Percentiles rank a stretch among this genome's conserved stretches.
These are phyloP conservation scores for Glossophaga mutica DNA, from an alignment of 2,797 vertebrate species.

Conservation along the genomic window DNA sequence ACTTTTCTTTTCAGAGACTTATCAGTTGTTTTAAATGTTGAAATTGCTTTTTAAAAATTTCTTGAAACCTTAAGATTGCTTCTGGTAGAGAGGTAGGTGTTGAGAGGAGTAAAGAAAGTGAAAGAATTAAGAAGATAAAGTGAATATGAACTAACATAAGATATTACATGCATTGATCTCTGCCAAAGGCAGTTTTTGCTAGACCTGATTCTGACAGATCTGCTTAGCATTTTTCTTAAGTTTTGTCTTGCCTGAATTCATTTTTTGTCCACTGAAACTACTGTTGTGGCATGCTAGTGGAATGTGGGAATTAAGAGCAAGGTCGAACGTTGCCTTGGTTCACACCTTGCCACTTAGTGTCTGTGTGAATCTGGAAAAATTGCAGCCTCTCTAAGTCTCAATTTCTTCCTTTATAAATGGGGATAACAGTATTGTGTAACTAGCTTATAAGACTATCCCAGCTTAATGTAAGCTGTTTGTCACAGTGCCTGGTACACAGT, in stretches of 20 bases:
- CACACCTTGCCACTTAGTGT: neutral
- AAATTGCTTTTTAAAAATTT: slow-evolving; percentile 2
- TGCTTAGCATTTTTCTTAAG: neutral
- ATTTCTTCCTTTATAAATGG: neutral
- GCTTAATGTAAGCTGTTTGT: neutral
- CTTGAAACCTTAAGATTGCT: neutral
- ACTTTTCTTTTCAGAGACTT: neutral
- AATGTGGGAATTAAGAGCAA: neutral
- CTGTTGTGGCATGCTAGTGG: neutral
- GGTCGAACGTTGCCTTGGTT: neutral
- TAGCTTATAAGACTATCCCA: neutral
- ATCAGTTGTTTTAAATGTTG: neutral
- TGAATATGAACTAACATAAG: neutral
- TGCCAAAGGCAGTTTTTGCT: neutral
- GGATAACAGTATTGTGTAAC: neutral
- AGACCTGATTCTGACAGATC: neutral
- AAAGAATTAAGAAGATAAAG: neutral
- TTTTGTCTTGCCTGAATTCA: neutral
- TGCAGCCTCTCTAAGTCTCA: neutral
- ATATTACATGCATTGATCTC: neutral
- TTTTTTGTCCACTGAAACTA: neutral
- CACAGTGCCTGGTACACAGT: neutral
- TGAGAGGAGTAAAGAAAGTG: neutral
- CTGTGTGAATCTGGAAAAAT: neutral
- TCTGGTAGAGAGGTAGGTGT: neutral